Percentiles rank a stretch among this genome's conserved stretches.
Evolutionary conservation across 2,888 invertebrate genomes (phyloP).

Genomic region (Dicranocentrus wangi): DNA sequence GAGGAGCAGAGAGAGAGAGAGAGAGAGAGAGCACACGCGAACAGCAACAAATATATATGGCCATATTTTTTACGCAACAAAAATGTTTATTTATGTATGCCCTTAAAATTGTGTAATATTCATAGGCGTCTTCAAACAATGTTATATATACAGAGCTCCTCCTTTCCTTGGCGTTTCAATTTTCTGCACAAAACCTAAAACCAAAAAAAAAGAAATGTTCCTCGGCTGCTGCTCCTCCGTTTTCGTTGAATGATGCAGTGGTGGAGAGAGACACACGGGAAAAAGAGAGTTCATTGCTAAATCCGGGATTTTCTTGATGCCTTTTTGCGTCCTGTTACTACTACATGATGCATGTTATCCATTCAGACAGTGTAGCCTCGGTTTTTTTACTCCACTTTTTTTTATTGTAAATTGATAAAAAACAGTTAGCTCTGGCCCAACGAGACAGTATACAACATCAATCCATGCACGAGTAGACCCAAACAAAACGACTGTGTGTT

Average conservation of each 20-base stretch:
- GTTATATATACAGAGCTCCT: background rate
- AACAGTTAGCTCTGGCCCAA: slow-evolving; percentile 6
- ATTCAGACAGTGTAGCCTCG: slow-evolving; percentile 11
- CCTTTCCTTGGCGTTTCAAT: slow-evolving; percentile 15
- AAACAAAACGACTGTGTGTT: too few species aligned
- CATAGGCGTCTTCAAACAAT: background rate
- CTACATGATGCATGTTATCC: slow-evolving; percentile 4
- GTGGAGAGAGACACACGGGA: background rate
- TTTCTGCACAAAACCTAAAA: slow-evolving; percentile 31
- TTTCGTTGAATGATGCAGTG: background rate
- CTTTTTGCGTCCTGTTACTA: slow-evolving; percentile 2
- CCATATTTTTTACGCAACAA: too few species aligned
- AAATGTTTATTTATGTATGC: too few species aligned
- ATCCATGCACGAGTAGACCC: slow-evolving; percentile 31
- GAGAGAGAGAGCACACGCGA: too few species aligned
- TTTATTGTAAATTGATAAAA: slow-evolving; percentile 47
- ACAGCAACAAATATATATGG: too few species aligned
- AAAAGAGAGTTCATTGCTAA: slow-evolving; percentile 12
- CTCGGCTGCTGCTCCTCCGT: too few species aligned
- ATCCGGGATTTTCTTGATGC: slow-evolving; percentile 41
- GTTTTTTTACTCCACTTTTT: background rate
- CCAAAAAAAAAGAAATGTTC: too few species aligned
- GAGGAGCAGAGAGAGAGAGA: too few species aligned
- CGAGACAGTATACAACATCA: background rate
- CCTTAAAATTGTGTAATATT: background rate